These are phyloP conservation scores for Aphyosemion australe DNA, from an alignment of 2,113 vertebrate genomes.

Conservation along the genomic window DNA sequence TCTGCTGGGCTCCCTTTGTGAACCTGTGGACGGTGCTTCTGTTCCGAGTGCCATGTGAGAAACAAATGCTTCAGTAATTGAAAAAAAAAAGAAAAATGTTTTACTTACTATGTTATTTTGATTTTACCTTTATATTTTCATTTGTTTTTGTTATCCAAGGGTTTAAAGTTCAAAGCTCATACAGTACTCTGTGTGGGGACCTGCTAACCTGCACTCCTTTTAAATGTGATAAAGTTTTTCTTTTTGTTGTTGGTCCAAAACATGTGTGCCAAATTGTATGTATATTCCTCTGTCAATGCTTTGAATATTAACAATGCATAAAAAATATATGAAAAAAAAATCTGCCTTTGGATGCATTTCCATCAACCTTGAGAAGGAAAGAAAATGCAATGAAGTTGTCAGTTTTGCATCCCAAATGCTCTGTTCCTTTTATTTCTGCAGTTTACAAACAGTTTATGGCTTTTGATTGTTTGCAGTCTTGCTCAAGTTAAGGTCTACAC, in stretches of 20 bases:
- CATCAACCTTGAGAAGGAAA: slow-evolving; percentile 53
- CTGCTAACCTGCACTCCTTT: slow-evolving; percentile 72
- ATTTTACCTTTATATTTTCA: slow-evolving; percentile 63
- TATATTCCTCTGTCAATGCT: slow-evolving; percentile 77
- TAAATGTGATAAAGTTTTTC: slow-evolving; percentile 72
- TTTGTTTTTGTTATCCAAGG: slow-evolving; percentile 70
- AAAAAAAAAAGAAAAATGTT: slow-evolving; percentile 60
- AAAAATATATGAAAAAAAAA: slow-evolving; percentile 66
- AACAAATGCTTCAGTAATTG: slow-evolving; percentile 74
- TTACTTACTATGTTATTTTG: slow-evolving; percentile 72
- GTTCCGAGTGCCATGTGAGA: slow-evolving; percentile 77
- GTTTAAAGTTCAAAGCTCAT: slow-evolving; percentile 80
- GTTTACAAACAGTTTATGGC: slow-evolving; percentile 55
- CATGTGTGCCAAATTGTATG: slow-evolving; percentile 83
- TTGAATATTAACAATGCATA: slow-evolving; percentile 81
- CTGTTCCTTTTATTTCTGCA: slow-evolving; percentile 44
- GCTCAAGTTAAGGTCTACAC: slow-evolving; percentile 50
- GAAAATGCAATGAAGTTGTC: slow-evolving; percentile 38
- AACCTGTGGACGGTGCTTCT: slow-evolving; percentile 80
- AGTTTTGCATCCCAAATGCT: slow-evolving; percentile 60
- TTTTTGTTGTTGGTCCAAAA: slow-evolving; percentile 79
- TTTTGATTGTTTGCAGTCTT: slow-evolving; percentile 49
- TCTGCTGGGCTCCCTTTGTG: slow-evolving; percentile 77
- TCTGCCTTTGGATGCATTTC: slow-evolving; percentile 72
- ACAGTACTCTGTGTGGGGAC: slow-evolving; percentile 62